phyloP scores from a whole-genome alignment of 2,888 invertebrate species.

The Polydrusus pterygomalis region DNA sequence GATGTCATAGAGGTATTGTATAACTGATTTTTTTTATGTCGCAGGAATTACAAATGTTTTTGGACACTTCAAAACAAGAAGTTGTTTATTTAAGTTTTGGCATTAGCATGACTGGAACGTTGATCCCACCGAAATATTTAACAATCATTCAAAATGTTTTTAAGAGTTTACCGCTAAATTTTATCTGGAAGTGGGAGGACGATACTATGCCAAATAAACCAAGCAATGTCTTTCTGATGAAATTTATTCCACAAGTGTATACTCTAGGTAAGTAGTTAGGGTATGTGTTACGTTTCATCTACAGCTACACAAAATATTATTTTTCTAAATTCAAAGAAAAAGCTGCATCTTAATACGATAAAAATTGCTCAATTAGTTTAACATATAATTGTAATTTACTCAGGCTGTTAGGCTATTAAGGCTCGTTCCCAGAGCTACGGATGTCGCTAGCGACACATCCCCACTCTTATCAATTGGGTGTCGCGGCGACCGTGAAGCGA shows the following conservation, averaged over 20 bases:
- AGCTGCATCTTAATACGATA: too few relatives aligned
- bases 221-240: slow-evolving; percentile 64
- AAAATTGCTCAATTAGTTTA: too few relatives aligned
- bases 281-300: too few relatives aligned
- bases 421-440: too few relatives aligned
- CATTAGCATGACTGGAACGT: slow-evolving; percentile 48
- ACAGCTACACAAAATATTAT: too few relatives aligned
- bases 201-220: slow-evolving; percentile 64
- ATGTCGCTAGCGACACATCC: too few relatives aligned
- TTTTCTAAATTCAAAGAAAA: too few relatives aligned
- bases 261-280: slow-evolving; percentile 48
- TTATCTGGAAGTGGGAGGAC: slow-evolving; percentile 71
- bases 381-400: too few relatives aligned
- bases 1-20: neutral
- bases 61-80: slow-evolving; percentile 58
- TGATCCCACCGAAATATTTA: slow-evolving; percentile 38
- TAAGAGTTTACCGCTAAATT: slow-evolving; percentile 60
- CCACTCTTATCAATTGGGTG: too few relatives aligned
- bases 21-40: slow-evolving; percentile 7
- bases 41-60: slow-evolving; percentile 57
- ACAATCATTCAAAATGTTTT: slow-evolving; percentile 46
- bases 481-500: too few relatives aligned
- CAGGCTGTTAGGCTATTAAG: too few relatives aligned
- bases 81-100: slow-evolving; percentile 61
- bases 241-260: slow-evolving; percentile 52